A percentile compares a stretch with the other conserved stretches of the same genome.
These are phyloP conservation scores for Stictocephala bisonia DNA, from an alignment of 2,888 invertebrate genomes.

Conservation along the genomic window DNA sequence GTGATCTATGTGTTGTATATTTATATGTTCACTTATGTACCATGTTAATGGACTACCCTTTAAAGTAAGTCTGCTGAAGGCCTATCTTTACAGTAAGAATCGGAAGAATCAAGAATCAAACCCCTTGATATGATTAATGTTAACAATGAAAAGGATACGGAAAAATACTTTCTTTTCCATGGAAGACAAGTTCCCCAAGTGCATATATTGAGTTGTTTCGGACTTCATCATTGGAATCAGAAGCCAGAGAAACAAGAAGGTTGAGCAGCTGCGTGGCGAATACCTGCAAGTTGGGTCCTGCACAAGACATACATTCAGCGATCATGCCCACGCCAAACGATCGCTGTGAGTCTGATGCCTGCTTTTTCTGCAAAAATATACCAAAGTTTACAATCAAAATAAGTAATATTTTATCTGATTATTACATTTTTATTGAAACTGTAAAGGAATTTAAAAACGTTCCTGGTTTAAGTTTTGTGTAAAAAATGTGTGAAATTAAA, in stretches of 20 bases:
- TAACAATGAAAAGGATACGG: constrained; percentile 70
- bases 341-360: constrained; percentile 72
- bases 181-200: constrained; percentile 77
- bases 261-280: constrained; percentile 74
- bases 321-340: constrained; percentile 80
- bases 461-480: too few relatives aligned
- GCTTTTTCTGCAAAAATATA: constrained; percentile 73
- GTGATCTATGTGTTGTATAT: too few relatives aligned
- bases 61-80: too few relatives aligned
- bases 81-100: too few relatives aligned
- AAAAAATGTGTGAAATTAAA: too few relatives aligned
- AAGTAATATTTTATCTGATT: too few relatives aligned
- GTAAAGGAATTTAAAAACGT: too few relatives aligned
- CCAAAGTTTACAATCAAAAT: too few relatives aligned
- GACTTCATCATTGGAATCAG: constrained; percentile 76
- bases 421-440: too few relatives aligned
- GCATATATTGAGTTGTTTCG: constrained; percentile 82
- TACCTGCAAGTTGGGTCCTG: constrained; percentile 66
- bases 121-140: not conserved
- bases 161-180: constrained; percentile 73
- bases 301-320: constrained; percentile 76
- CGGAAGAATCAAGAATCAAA: too few relatives aligned
- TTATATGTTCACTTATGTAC: too few relatives aligned
- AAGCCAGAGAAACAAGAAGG: constrained; percentile 71
- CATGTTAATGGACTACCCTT: too few relatives aligned